A percentile compares a stretch with the other conserved stretches of the same genome.
phyloP scores from a whole-genome alignment of 2,797 vertebrate genomes.

The Microctenopoma lineatum region DNA sequence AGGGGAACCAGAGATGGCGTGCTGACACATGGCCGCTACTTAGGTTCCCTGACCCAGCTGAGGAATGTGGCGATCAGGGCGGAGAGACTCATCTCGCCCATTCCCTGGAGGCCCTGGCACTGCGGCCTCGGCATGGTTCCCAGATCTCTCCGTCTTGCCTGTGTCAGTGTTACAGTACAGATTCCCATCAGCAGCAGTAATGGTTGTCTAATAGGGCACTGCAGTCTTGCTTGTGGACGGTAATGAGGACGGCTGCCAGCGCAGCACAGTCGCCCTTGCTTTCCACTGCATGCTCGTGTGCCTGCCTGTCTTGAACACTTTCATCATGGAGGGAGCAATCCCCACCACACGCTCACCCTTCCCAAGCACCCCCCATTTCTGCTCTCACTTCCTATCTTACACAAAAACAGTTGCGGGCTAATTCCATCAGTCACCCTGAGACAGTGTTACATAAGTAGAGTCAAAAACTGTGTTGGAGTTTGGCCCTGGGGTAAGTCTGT shows the following conservation, averaged over 20 bases:
- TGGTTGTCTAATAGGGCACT: slow-evolving; percentile 73
- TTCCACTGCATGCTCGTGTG: slow-evolving; percentile 15
- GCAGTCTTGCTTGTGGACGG: slow-evolving; percentile 60
- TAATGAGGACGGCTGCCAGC: slow-evolving; percentile 71
- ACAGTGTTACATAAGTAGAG: slow-evolving; percentile 70
- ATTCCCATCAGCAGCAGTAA: slow-evolving; percentile 71
- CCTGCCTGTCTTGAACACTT: slow-evolving; percentile 44
- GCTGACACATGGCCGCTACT: slow-evolving; percentile 55
- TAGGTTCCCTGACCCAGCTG: slow-evolving; percentile 56
- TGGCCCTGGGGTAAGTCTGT: slow-evolving; percentile 71
- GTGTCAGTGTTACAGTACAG: slow-evolving; percentile 67
- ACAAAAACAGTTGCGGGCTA: slow-evolving; percentile 58
- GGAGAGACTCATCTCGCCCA: slow-evolving; percentile 58
- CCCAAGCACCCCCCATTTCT: neutral
- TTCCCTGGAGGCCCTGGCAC: slow-evolving; percentile 56
- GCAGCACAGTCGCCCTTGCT: slow-evolving; percentile 47
- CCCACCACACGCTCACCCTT: neutral
- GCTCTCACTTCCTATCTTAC: slow-evolving; percentile 48
- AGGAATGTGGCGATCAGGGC: slow-evolving; percentile 46
- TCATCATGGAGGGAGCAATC: slow-evolving; percentile 19
- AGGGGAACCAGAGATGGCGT: slow-evolving; percentile 66
- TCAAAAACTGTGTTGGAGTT: slow-evolving; percentile 62
- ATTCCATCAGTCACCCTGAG: slow-evolving; percentile 72
- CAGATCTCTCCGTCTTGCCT: slow-evolving; percentile 72
- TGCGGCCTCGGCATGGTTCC: slow-evolving; percentile 58